Percentiles rank a stretch among this genome's conserved stretches.
These are phyloP conservation scores for Erebia ligea DNA, from an alignment of 2,888 invertebrate genomes.

Conservation along the genomic window DNA sequence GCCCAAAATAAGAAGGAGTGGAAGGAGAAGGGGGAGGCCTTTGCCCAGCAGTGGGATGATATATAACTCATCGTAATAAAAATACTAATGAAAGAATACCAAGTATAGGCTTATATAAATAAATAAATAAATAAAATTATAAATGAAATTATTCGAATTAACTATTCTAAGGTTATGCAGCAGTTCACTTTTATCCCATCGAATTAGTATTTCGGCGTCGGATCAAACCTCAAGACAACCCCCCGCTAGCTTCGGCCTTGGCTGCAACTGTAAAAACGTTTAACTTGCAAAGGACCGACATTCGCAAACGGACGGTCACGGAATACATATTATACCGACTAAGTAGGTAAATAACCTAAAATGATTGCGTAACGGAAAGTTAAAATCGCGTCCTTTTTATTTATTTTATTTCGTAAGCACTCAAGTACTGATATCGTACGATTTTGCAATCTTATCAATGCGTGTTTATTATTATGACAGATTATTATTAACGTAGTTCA, in stretches of 20 bases:
- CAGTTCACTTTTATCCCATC: neutral
- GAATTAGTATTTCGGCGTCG: slow-evolving; percentile 10
- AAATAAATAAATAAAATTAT: neutral
- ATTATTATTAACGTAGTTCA: slow-evolving; percentile 35
- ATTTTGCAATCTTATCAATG: slow-evolving; percentile 68
- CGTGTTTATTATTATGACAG: slow-evolving; percentile 34
- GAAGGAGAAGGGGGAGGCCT: too few relatives aligned
- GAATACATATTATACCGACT: neutral
- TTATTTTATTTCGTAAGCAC: slow-evolving; percentile 38
- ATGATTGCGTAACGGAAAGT: slow-evolving; percentile 30
- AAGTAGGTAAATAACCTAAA: slow-evolving; percentile 17
- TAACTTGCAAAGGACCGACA: slow-evolving; percentile 12
- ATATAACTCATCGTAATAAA: too few relatives aligned
- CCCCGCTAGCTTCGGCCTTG: slow-evolving; percentile 14
- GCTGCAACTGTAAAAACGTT: slow-evolving; percentile 18
- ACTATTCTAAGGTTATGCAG: slow-evolving; percentile 1
- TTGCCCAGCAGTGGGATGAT: too few relatives aligned
- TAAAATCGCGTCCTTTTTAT: slow-evolving; percentile 31
- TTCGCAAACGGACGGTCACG: slow-evolving; percentile 1
- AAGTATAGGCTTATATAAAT: too few relatives aligned
- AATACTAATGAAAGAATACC: too few relatives aligned
- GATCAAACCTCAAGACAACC: slow-evolving; percentile 11
- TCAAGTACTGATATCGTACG: slow-evolving; percentile 53
- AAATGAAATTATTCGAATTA: neutral
- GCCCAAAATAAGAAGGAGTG: too few relatives aligned